Conservation (phyloP, 1,140 invertebrate genomes). For the Diabrotica virgifera region DNA sequence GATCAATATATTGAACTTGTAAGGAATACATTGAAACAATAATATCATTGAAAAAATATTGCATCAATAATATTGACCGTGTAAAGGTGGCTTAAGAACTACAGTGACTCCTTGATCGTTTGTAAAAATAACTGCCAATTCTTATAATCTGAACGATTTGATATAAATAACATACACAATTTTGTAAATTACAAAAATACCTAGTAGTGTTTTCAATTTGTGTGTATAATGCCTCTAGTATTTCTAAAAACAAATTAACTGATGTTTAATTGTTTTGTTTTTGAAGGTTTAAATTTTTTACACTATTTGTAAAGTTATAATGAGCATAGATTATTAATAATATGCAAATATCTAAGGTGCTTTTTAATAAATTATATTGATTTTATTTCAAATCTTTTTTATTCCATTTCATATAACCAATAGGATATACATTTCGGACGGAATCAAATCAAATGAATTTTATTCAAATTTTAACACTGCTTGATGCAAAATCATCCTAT, state of each 20-base stretch:
- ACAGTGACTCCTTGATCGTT: too few species aligned
- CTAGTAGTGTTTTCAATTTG: neutral
- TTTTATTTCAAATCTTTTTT: neutral
- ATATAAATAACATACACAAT: neutral
- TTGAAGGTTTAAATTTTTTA: conserved; percentile 1
- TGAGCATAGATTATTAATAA: neutral
- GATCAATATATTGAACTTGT: too few species aligned
- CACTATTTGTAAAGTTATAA: neutral
- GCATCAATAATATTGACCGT: too few species aligned
- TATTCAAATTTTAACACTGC: too few species aligned
- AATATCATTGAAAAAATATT: too few species aligned
- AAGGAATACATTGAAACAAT: too few species aligned
- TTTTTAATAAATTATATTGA: conserved; percentile 1
- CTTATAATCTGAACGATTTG: neutral
- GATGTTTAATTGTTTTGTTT: neutral
- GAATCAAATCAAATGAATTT: too few species aligned
- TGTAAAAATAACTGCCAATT: neutral
- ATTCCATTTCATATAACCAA: too few species aligned
- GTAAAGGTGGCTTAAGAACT: too few species aligned
- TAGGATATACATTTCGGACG: too few species aligned
- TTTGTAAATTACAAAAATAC: neutral
- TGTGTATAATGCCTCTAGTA: neutral
- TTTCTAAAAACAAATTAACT: neutral
- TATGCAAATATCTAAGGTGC: neutral
- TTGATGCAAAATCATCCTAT: too few species aligned